Conservation (phyloP, 92 coral and sea anemone genomes). For the Siderastrea siderea region DNA sequence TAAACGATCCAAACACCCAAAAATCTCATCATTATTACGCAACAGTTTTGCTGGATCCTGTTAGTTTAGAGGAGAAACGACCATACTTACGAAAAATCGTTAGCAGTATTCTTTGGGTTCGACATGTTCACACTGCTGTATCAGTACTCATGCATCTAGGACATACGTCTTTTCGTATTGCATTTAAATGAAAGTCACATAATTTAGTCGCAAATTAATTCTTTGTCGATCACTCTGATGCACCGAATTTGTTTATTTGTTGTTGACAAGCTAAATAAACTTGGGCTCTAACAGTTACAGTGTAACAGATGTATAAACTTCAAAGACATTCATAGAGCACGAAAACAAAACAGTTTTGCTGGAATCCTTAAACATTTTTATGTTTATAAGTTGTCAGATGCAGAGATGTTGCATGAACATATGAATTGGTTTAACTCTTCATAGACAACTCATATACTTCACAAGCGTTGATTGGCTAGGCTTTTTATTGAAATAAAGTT, state of each 20-base stretch:
- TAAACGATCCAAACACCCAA: too few relatives aligned
- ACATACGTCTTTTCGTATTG: not conserved
- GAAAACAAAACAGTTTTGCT: not conserved
- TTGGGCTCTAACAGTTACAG: not conserved
- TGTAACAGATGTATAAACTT: constrained; percentile 19
- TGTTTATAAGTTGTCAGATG: not conserved
- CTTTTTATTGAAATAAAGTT: too few relatives aligned
- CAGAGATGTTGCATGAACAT: not conserved
- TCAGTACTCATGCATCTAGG: not conserved
- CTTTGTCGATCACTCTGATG: not conserved
- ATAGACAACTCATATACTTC: not conserved
- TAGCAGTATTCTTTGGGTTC: not conserved
- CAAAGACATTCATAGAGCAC: not conserved
- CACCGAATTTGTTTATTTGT: not conserved
- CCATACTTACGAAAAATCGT: constrained; percentile 37
- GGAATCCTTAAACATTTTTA: not conserved
- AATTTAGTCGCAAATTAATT: too few relatives aligned
- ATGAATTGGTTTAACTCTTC: not conserved
- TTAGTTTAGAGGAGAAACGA: not conserved
- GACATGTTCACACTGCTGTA: not conserved
- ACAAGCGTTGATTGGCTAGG: not conserved
- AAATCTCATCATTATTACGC: not conserved
- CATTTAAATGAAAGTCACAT: not conserved
- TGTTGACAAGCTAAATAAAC: not conserved
- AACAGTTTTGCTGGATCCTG: not conserved